Percentiles rank a stretch among this genome's conserved stretches.
These are phyloP conservation scores for Sebastes goodei DNA, from an alignment of 2,797 vertebrate species.

Conservation along the genomic window DNA sequence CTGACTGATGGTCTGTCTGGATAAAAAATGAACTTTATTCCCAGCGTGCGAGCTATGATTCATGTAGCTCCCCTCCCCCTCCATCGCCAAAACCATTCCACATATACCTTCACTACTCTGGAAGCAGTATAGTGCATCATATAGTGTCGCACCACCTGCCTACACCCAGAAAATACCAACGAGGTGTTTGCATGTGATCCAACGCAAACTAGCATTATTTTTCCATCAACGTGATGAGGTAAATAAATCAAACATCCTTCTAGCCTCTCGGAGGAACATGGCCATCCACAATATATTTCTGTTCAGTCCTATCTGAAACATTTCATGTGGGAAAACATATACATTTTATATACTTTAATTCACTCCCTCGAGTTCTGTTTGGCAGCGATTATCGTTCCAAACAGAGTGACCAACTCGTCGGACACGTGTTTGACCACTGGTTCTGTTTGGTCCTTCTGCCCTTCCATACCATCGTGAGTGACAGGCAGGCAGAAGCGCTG, in stretches of 20 bases:
- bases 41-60: conserved; percentile 76
- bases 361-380: conserved; percentile 16
- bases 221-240: conserved; percentile 2
- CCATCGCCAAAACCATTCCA: conserved; percentile 40
- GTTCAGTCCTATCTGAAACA: not conserved
- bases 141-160: conserved; percentile 21
- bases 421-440: conserved; percentile 54
- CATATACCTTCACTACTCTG: conserved; percentile 40
- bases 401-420: conserved; percentile 32
- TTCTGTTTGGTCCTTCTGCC: conserved; percentile 62
- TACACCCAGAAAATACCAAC: conserved; percentile 42
- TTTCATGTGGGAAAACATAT: not conserved
- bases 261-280: not conserved
- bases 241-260: conserved; percentile 37
- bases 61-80: conserved; percentile 57
- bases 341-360: conserved; percentile 17
- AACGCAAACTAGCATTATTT: conserved; percentile 27
- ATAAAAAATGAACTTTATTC: conserved; percentile 85
- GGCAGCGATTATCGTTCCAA: conserved; percentile 48
- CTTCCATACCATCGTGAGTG: conserved; percentile 75
- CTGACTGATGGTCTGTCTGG: conserved; percentile 84
- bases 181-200: conserved; percentile 5
- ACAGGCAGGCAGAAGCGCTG: conserved; percentile 67
- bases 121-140: conserved; percentile 60
- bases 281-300: not conserved